These are phyloP conservation scores for Rousettus leschenaultii DNA, from an alignment of 2,113 vertebrate genomes.

Conservation along the genomic window DNA sequence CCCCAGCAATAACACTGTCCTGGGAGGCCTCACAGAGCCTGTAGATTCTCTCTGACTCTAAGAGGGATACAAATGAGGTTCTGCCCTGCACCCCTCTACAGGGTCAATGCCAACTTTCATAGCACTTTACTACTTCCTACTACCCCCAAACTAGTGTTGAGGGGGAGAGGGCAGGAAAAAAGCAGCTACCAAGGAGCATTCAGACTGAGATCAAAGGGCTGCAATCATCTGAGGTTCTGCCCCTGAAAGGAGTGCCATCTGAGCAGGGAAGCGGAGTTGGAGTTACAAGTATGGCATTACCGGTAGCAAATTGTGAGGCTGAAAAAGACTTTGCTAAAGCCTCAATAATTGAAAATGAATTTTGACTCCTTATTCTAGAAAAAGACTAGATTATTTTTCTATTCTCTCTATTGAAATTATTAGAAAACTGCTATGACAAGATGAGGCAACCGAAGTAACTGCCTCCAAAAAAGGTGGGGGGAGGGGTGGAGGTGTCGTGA, in stretches of 20 bases:
- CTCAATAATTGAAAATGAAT: background rate
- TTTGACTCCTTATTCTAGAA: background rate
- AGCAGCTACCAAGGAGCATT: background rate
- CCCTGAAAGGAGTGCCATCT: background rate
- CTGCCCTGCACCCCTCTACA: background rate
- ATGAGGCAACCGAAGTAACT: background rate
- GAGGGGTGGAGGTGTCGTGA: background rate
- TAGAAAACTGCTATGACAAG: background rate
- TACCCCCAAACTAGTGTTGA: background rate
- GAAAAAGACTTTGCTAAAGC: background rate
- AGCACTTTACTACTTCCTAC: background rate
- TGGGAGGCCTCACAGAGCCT: background rate
- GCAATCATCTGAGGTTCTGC: background rate
- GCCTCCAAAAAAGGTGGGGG: background rate
- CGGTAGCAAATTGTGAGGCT: background rate
- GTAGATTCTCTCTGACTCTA: background rate
- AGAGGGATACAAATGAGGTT: background rate
- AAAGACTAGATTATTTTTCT: background rate
- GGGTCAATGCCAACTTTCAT: background rate
- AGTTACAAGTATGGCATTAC: background rate
- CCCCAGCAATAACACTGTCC: background rate
- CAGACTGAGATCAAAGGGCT: background rate
- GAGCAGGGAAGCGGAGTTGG: background rate
- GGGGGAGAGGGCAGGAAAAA: background rate
- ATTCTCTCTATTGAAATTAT: background rate